Percentiles rank a stretch among this genome's conserved stretches.
phyloP scores from a whole-genome alignment of 2,888 invertebrate genomes.

The Drosophila koepferae region DNA sequence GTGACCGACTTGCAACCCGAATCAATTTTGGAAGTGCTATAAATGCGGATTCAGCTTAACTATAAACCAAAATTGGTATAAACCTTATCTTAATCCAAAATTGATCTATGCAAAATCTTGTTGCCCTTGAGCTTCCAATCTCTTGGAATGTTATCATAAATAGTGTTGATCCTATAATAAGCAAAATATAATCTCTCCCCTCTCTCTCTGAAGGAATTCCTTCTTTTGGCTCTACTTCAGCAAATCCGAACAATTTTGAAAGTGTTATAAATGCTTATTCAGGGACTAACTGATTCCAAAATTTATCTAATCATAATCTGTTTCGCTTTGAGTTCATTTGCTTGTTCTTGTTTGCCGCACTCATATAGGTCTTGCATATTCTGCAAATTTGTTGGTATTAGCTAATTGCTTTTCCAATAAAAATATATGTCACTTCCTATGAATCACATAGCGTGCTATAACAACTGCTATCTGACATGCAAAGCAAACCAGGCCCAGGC shows the following conservation, averaged over 20 bases:
- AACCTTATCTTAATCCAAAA: not conserved
- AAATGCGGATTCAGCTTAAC: not conserved
- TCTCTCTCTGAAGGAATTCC: no score
- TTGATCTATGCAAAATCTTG: not conserved
- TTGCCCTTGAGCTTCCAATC: no score
- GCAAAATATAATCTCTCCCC: no score
- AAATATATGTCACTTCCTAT: slow-evolving; percentile 18
- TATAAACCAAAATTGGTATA: not conserved
- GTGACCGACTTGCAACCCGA: no score
- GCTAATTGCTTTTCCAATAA: slow-evolving; percentile 6
- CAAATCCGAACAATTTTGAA: no score
- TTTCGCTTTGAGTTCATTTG: not conserved
- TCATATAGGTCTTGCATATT: not conserved
- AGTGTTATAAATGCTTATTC: no score
- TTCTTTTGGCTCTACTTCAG: no score
- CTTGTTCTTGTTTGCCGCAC: not conserved
- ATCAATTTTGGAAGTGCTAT: not conserved
- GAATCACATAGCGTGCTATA: slow-evolving; percentile 29
- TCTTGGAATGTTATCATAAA: no score
- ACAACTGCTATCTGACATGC: slow-evolving; percentile 25
- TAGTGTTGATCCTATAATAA: no score
- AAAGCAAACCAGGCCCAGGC: slow-evolving; percentile 5
- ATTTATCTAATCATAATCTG: not conserved
- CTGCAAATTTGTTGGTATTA: not conserved
- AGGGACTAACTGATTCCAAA: not conserved